Evolutionary conservation across 2,888 invertebrate species (phyloP).

Genomic region (Isotomurus palustris): DNA sequence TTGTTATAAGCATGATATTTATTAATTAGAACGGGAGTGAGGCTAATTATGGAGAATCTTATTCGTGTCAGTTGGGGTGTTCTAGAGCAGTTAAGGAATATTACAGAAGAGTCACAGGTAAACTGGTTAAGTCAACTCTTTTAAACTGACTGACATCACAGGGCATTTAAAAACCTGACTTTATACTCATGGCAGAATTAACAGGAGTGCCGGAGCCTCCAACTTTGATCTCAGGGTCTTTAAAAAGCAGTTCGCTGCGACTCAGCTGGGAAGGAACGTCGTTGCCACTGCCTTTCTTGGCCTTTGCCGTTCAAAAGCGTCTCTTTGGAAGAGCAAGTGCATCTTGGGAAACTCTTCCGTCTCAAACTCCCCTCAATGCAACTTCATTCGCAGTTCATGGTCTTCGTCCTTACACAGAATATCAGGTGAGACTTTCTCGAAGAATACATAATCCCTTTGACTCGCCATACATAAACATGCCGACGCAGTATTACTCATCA

Average conservation of each 20-base stretch:
- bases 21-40: conserved; percentile 31
- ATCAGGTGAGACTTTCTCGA: conserved; percentile 76
- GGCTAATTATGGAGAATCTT: conserved; percentile 37
- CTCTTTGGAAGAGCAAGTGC: conserved; percentile 31
- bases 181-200: conserved; percentile 20
- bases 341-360: conserved; percentile 40
- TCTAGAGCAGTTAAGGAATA: conserved; percentile 42
- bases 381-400: conserved; percentile 65
- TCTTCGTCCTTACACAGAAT: conserved; percentile 81
- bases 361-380: conserved; percentile 48
- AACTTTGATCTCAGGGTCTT: conserved; percentile 40
- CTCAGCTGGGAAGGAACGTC: conserved; percentile 44
- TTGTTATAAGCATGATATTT: not conserved
- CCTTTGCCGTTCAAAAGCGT: conserved; percentile 39
- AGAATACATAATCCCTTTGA: too few relatives aligned
- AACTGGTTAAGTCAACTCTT: too few relatives aligned
- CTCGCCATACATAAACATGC: too few relatives aligned
- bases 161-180: not conserved
- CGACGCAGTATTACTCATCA: too few relatives aligned
- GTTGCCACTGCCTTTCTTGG: conserved; percentile 40
- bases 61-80: conserved; percentile 42
- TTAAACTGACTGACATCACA: not conserved
- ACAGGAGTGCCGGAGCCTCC: conserved; percentile 42
- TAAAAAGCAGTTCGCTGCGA: conserved; percentile 41
- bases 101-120: conserved; percentile 36